phyloP scores from a whole-genome alignment of 2,113 vertebrate species.

The Acanthochromis polyacanthus region DNA sequence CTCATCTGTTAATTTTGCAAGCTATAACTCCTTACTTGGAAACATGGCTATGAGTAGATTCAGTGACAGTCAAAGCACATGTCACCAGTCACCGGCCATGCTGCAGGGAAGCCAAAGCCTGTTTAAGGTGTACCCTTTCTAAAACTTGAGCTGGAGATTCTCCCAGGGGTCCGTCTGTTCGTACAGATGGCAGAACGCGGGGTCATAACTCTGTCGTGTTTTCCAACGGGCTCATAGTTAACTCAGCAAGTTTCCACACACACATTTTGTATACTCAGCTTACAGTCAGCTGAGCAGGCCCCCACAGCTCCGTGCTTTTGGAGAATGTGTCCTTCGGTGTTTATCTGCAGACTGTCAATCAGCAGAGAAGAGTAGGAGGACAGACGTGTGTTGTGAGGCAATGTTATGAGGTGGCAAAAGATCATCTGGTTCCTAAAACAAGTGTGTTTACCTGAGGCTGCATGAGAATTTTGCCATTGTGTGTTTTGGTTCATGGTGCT shows the following conservation, averaged over 20 bases:
- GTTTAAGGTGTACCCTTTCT: slow-evolving; percentile 50
- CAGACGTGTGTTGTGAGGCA: neutral
- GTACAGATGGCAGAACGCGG: slow-evolving; percentile 32
- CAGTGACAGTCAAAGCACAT: neutral
- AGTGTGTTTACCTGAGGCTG: slow-evolving; percentile 24
- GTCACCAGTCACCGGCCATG: neutral
- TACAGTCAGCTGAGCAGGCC: slow-evolving; percentile 45
- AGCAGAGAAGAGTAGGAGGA: neutral
- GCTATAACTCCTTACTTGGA: slow-evolving; percentile 2
- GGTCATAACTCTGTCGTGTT: slow-evolving; percentile 47
- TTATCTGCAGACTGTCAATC: slow-evolving; percentile 14
- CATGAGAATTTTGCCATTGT: neutral
- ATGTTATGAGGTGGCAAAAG: neutral
- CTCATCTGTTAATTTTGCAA: neutral
- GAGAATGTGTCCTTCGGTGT: slow-evolving; percentile 12
- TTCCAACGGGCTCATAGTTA: slow-evolving; percentile 30
- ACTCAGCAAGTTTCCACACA: slow-evolving; percentile 35
- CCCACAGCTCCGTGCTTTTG: neutral
- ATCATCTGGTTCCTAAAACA: slow-evolving; percentile 13
- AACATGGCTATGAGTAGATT: neutral
- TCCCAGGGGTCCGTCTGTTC: slow-evolving; percentile 18
- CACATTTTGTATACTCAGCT: slow-evolving; percentile 57
- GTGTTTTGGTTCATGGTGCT: neutral
- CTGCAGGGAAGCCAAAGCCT: neutral
- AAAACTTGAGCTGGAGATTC: neutral